Conservation (phyloP, 2,113 vertebrate species). For the Okapia johnstoni region DNA sequence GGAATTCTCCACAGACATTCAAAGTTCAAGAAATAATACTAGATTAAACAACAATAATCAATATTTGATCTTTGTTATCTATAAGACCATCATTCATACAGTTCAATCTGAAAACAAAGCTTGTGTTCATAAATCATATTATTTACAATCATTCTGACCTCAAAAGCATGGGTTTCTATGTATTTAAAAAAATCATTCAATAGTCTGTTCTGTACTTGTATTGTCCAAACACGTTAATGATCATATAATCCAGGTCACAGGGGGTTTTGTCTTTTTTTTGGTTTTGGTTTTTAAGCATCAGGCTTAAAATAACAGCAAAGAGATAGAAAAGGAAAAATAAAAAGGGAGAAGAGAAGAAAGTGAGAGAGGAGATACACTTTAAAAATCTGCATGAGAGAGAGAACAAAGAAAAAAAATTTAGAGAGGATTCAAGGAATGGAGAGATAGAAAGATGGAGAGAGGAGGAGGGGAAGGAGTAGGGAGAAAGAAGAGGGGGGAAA, state of each 20-base stretch:
- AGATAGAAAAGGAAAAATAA: neutral
- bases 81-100: neutral
- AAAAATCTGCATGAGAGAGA: neutral
- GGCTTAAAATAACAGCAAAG: neutral
- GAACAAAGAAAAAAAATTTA: neutral
- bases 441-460: neutral
- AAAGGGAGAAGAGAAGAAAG: neutral
- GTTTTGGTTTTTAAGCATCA: neutral
- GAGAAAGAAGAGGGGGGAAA: neutral
- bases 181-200: neutral
- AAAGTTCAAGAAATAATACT: conserved; percentile 31
- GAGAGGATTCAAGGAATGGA: neutral
- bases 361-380: neutral
- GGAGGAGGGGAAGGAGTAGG: fast-evolving
- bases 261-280: neutral
- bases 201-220: neutral
- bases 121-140: neutral
- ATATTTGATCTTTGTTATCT: neutral
- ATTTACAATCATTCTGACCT: neutral
- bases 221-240: neutral
- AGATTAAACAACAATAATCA: neutral
- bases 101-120: neutral
- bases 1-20: neutral
- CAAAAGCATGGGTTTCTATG: neutral
- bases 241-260: neutral